Conservation (phyloP, 2,888 invertebrate genomes). For the Dryobota labecula region DNA sequence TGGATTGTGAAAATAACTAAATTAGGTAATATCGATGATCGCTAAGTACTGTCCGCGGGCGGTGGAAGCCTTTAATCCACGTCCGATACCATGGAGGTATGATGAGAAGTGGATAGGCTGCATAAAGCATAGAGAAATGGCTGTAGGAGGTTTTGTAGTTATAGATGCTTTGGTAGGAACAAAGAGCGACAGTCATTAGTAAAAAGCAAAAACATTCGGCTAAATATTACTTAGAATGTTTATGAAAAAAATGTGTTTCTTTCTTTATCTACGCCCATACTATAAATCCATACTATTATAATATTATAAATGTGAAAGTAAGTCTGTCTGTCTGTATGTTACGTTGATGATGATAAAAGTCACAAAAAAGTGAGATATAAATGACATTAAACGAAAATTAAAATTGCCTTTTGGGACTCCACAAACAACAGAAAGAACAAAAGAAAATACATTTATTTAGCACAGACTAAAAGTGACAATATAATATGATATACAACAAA, state of each 20-base stretch:
- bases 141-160: not conserved
- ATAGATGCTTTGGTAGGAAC: not conserved
- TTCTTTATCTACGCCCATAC: no score
- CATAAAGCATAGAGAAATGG: not conserved
- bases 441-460: no score
- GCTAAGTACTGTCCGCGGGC: conserved; percentile 67
- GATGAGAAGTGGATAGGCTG: conserved; percentile 21
- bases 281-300: no score
- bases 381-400: no score
- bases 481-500: no score
- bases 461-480: no score
- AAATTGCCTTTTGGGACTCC: not conserved
- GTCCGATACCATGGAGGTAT: conserved; percentile 48
- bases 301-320: no score
- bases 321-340: no score
- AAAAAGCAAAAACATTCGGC: not conserved
- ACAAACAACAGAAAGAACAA: no score
- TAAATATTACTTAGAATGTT: not conserved
- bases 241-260: no score
- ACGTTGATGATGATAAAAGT: no score
- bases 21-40: conserved; percentile 72
- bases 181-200: not conserved
- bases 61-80: conserved; percentile 33
- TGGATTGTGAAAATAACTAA: conserved; percentile 69
- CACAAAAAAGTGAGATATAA: no score